Conservation (phyloP, 2,113 vertebrate genomes). For the Antechinus flavipes region DNA sequence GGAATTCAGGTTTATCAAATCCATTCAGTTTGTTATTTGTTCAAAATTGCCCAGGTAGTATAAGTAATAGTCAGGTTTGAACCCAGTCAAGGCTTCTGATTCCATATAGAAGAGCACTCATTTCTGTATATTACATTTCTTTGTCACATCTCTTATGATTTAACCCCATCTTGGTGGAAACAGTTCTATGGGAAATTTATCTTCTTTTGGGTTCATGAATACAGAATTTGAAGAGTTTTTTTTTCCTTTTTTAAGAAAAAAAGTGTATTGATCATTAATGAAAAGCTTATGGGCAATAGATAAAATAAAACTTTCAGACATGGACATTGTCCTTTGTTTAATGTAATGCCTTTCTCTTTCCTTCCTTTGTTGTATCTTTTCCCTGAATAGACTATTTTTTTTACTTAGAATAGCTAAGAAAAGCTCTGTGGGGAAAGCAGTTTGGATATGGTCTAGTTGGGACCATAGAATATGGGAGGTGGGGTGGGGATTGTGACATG, state of each 20-base stretch:
- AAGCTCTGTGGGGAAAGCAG: neutral
- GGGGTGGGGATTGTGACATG: neutral
- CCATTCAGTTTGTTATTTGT: neutral
- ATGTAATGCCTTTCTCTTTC: neutral
- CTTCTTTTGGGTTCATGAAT: neutral
- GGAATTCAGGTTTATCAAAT: neutral
- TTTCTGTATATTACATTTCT: neutral
- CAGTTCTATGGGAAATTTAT: neutral
- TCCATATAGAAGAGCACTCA: neutral
- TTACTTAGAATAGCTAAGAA: neutral
- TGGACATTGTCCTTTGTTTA: neutral
- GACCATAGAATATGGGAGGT: neutral
- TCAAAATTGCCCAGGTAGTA: neutral
- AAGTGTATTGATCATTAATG: neutral
- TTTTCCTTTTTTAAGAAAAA: neutral
- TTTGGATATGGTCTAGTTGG: neutral
- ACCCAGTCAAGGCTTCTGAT: neutral
- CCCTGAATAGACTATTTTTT: neutral
- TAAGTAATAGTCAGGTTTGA: neutral
- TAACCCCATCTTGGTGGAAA: neutral
- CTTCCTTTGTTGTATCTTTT: neutral
- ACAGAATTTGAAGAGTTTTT: neutral
- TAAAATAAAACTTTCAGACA: neutral
- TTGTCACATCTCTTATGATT: neutral
- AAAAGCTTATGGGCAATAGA: neutral